These are phyloP conservation scores for Bombus breviceps DNA, from an alignment of 1,140 invertebrate genomes.

Conservation along the genomic window DNA sequence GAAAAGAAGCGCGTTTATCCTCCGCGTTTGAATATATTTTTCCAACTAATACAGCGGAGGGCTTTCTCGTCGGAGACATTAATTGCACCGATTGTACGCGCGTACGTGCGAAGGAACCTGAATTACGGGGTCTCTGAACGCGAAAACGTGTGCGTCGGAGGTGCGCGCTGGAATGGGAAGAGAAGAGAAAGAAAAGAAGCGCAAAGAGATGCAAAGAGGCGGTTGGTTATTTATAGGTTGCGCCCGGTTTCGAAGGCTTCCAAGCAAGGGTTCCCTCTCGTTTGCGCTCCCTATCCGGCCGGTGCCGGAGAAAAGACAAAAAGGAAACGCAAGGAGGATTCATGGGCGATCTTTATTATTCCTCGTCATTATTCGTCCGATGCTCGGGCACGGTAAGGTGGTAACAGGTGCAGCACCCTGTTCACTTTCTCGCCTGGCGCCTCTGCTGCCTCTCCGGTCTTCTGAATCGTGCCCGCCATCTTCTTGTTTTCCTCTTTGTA, in stretches of 20 bases:
- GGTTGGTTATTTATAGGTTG: conserved; percentile 65
- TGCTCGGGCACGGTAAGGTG: conserved; percentile 19
- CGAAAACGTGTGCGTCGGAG: conserved; percentile 61
- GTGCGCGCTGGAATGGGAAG: conserved; percentile 8
- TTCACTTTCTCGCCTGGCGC: conserved; percentile 46
- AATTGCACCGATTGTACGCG: conserved; percentile 59
- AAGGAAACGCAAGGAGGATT: conserved; percentile 17
- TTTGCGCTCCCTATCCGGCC: not conserved
- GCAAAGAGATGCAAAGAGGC: conserved; percentile 63
- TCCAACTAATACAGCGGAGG: not conserved
- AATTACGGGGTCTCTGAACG: conserved; percentile 66
- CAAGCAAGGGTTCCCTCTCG: conserved; percentile 23
- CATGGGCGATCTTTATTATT: conserved; percentile 55
- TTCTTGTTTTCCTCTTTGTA: not conserved
- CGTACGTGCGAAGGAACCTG: conserved; percentile 65
- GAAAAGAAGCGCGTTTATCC: not conserved
- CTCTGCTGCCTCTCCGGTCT: not conserved
- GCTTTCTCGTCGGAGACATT: conserved; percentile 45
- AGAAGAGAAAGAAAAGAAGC: conserved; percentile 48
- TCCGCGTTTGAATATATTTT: conserved; percentile 6
- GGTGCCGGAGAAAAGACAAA: conserved; percentile 15
- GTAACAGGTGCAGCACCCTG: conserved; percentile 50
- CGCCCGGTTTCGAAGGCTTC: conserved; percentile 51
- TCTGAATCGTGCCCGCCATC: not conserved
- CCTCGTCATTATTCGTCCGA: conserved; percentile 50